Base-by-base conservation (phyloP, 2,113 vertebrate genomes). In the Indicator indicator region DNA sequence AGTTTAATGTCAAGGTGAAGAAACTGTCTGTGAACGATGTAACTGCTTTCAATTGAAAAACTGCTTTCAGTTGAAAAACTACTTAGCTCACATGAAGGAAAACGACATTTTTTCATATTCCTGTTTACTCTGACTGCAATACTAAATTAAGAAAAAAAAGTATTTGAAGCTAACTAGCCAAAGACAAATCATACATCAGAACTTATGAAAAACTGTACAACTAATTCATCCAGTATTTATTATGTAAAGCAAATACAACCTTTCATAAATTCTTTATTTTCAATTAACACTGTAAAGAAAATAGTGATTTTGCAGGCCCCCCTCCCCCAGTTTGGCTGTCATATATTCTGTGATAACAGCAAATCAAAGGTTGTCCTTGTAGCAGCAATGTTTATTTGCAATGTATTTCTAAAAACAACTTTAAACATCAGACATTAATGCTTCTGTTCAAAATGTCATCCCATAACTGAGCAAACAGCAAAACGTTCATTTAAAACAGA, bases 301-400 rank as follows among this genome's bases (percentile, higher is more conserved):
- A 50, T 38, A 56, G 27, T 59, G 15, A 60, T 56, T 88, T 71
- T 77, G 44, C 32, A 67, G 5, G 6, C 42, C 3, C 1, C 14
- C 2, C 18, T 1, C 17, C 27, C n/a, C 33, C 36, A 16, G 3
- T 42, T 46, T 72, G 58, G 19, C 32, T 68, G 5, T 58, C 13
- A 67, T 36, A 27, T 68, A 6, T 67, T 81, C 26, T 58, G 63
- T 42, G n/a, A 62, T 42, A 83, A 67, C 58, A 77, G 44, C 30
- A 82, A 90, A 78, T 8, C 28, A 78, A 69, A 92, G 84, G 24
- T 94, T 75, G 52, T 70, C 81, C 84, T 70, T 82, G 36, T 65
- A 91, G 90, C 90, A 95, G 89, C 91, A 42, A 76, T 71, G 50
- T 95, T 96, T 96, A 96, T 96, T 94, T 90, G 73, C 59, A 89